These are phyloP conservation scores for Dicyrtomina minuta DNA, from an alignment of 2,888 invertebrate genomes.

Conservation along the genomic window DNA sequence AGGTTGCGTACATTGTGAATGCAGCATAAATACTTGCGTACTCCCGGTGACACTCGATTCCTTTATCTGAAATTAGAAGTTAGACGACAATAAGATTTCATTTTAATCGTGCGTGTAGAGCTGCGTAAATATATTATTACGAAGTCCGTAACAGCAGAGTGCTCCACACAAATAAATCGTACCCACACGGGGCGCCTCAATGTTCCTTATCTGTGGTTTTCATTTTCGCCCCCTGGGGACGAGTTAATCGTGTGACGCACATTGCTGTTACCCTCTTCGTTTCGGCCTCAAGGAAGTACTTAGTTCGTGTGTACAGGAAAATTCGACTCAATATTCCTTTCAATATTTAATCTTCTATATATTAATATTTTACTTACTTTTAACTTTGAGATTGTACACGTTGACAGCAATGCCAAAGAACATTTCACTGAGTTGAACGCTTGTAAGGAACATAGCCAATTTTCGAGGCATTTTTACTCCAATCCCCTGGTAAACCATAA, in stretches of 20 bases:
- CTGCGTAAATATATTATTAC: too few species aligned
- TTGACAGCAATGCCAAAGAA: slow-evolving; percentile 39
- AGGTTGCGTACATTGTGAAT: slow-evolving; percentile 37
- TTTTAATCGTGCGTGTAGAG: neutral
- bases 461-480: slow-evolving; percentile 36
- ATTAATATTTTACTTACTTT: slow-evolving; percentile 28
- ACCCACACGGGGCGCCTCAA: too few species aligned
- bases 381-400: slow-evolving; percentile 33
- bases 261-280: too few species aligned
- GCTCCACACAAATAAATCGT: too few species aligned
- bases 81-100: neutral
- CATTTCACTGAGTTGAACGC: slow-evolving; percentile 38
- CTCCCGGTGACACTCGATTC: slow-evolving; percentile 33
- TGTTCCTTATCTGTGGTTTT: too few species aligned
- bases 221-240: too few species aligned
- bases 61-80: slow-evolving; percentile 21
- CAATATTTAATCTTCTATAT: neutral
- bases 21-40: slow-evolving; percentile 37
- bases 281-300: too few species aligned
- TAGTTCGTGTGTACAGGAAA: too few species aligned
- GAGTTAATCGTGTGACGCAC: too few species aligned
- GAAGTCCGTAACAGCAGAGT: too few species aligned
- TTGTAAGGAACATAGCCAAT: slow-evolving; percentile 34
- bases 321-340: too few species aligned
- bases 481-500: slow-evolving; percentile 29